Evolutionary conservation across 2,888 invertebrate species (phyloP), one percentile per base, ranked within the genome.

Genomic region (Polydrusus pterygomalis): DNA sequence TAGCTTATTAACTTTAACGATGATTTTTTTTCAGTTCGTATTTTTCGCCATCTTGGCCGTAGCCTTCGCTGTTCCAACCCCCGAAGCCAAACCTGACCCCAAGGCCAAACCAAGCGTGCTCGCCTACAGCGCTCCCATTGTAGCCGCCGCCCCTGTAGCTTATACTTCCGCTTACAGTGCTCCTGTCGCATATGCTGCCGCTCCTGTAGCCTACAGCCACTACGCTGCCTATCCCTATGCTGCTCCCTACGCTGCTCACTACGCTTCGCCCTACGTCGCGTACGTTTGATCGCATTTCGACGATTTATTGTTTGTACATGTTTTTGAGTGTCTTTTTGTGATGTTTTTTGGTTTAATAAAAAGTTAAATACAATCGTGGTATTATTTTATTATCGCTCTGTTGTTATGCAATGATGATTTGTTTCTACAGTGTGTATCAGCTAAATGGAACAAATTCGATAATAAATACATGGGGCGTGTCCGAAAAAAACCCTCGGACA

Each of bases 1-100:
- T 25, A 3, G 25, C 5, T 25, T 25, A 25, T 25, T n/a, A 40
- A 34, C 1, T 34, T 43, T 5, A 7, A 63, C 17, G n/a, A 15
- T 43, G 20, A 25, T 49, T 43, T 38, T 47, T 54, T 77, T 77
- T 18, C 47, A 80, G 80, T 68, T 77, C 47, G 65, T 80, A 43
- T 75, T 79, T 62, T 70, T 64, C 51, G 76, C 79, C 71, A 77
- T 80, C 71, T 74, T 80, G 68, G 79, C 80, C 20, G 70, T 75
- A 20, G 78, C 76, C 18, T 74, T 76, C 49, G 78, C 78, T 13
- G 70, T 63, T 18, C 79, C 80, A 45, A 75, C 77, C 30, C 78
- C 80, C n/a, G 75, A 78, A 71, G 74, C 79, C 25, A 69, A 72
- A 58, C 63, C 79, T n/a, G 72, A 77, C 13, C 74, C 79, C 43